phyloP scores from a whole-genome alignment of 2,888 invertebrate species.

The Aradus depressus region DNA sequence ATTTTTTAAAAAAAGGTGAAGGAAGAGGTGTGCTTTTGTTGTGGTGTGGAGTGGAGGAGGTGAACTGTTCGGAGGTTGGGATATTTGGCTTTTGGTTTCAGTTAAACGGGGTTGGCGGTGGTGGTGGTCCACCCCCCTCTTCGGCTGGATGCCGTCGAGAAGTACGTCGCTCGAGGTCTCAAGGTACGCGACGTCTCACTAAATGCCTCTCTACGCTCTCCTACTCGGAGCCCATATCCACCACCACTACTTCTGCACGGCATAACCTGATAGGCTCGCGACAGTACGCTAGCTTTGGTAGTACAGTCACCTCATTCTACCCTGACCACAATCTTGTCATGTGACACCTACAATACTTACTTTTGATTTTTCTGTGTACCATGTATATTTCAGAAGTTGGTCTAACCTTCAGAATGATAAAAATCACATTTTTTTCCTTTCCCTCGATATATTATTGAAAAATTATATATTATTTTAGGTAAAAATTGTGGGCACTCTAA shows the following conservation, averaged over 20 bases:
- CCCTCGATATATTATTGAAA: background rate
- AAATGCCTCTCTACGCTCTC: conserved; percentile 83
- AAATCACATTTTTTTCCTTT: background rate
- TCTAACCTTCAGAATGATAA: background rate
- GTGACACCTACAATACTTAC: conserved; percentile 26
- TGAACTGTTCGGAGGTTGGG: too few relatives aligned
- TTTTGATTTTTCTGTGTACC: background rate
- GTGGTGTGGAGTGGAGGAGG: background rate
- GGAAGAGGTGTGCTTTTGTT: too few relatives aligned
- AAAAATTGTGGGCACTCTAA: too few relatives aligned
- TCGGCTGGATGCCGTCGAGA: conserved; percentile 38
- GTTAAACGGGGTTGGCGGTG: conserved; percentile 26
- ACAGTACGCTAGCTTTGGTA: conserved; percentile 93
- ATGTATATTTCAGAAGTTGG: background rate
- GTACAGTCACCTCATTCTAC: conserved; percentile 55
- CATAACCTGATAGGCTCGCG: conserved; percentile 62
- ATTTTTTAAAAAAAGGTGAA: background rate
- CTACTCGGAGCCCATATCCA: conserved; percentile 49
- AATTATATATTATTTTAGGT: background rate
- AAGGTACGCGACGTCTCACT: conserved; percentile 81
- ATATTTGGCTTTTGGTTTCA: too few relatives aligned
- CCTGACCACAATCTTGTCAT: conserved; percentile 17
- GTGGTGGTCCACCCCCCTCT: conserved; percentile 47
- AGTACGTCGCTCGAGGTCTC: conserved; percentile 79
- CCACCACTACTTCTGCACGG: conserved; percentile 32